Percentiles rank a stretch among this genome's conserved stretches.
phyloP scores from a whole-genome alignment of 2,888 invertebrate genomes.

The Prostheceraeus crozeri region DNA sequence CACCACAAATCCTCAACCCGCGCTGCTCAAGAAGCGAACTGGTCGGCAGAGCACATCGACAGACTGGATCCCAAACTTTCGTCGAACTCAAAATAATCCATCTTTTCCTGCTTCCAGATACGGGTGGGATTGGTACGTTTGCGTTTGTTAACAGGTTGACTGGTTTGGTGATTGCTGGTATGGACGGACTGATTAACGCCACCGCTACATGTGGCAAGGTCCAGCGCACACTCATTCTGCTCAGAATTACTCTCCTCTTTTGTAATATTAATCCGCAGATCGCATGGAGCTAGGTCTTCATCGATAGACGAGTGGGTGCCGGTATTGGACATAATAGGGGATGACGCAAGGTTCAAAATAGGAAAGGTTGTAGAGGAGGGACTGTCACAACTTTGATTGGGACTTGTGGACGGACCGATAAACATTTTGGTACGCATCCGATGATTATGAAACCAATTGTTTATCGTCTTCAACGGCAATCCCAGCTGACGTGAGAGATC shows the following conservation, averaged over 20 bases:
- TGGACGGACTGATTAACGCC: too few relatives aligned
- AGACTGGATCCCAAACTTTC: too few relatives aligned
- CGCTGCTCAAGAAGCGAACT: too few relatives aligned
- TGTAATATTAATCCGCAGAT: conserved; percentile 62
- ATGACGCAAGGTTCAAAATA: too few relatives aligned
- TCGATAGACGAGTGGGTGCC: not conserved
- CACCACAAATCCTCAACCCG: too few relatives aligned
- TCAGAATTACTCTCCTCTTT: not conserved
- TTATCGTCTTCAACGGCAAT: conserved; percentile 85
- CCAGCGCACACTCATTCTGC: not conserved
- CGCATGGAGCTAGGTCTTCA: not conserved
- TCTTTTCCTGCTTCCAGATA: not conserved
- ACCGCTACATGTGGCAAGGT: conserved; percentile 64
- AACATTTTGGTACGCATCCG: conserved; percentile 81
- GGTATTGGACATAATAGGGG: too few relatives aligned
- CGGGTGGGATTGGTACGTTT: conserved; percentile 17
- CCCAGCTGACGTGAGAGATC: conserved; percentile 82
- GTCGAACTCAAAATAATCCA: too few relatives aligned
- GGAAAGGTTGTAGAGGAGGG: too few relatives aligned
- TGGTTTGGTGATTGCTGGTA: not conserved
- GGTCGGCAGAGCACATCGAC: too few relatives aligned
- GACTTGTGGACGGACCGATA: not conserved
- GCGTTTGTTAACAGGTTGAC: conserved; percentile 1
- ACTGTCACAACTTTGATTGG: too few relatives aligned
- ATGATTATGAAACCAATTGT: conserved; percentile 99